Evolutionary conservation across 2,797 vertebrate genomes (phyloP).

Genomic region (Gallinago solitaria): DNA sequence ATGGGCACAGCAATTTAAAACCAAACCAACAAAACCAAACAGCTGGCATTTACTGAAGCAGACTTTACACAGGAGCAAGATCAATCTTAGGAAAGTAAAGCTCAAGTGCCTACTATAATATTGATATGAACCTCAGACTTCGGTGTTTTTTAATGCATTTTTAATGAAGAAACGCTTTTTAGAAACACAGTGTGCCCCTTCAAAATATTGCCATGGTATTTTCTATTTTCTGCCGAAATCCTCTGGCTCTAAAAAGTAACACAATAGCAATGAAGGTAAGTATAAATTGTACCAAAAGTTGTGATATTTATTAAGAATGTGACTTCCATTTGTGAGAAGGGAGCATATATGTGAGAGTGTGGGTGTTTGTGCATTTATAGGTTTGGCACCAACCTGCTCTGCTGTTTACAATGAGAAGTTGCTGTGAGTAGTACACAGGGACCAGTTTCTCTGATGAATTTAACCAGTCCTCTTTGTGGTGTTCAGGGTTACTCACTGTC

Average conservation of each 20-base stretch:
- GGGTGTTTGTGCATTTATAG: neutral
- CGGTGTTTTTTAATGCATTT: constrained; percentile 21
- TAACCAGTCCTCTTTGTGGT: neutral
- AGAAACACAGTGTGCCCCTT: neutral
- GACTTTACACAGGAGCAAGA: constrained; percentile 14
- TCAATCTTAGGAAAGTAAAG: constrained; percentile 30
- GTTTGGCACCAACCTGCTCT: neutral
- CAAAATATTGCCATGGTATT: neutral
- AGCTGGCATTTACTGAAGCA: neutral
- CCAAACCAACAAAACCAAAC: neutral
- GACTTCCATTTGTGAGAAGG: neutral
- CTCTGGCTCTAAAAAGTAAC: neutral
- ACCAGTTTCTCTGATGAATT: neutral
- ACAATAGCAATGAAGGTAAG: neutral
- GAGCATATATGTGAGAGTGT: fast-evolving
- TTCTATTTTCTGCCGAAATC: neutral
- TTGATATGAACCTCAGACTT: neutral
- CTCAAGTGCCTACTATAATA: constrained; percentile 38
- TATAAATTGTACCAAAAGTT: neutral
- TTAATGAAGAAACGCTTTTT: constrained; percentile 2
- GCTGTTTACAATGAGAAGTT: neutral
- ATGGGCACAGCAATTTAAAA: neutral
- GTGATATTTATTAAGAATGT: neutral
- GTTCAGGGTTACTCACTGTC: neutral
- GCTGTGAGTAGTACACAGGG: neutral